phyloP scores from a whole-genome alignment of 2,888 invertebrate genomes.

The Acleris laterana region DNA sequence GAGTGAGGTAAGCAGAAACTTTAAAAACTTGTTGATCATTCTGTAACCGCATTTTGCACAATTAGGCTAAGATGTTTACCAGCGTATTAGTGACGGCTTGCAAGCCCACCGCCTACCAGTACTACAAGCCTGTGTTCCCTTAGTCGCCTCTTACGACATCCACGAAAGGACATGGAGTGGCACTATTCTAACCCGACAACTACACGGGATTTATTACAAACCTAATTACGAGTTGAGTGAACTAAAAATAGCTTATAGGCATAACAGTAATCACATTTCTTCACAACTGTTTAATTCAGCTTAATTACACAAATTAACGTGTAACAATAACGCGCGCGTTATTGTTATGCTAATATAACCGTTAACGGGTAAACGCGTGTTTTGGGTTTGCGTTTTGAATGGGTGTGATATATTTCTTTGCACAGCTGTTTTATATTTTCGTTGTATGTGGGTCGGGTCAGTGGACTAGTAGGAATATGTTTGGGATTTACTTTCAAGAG shows the following conservation, averaged over 20 bases:
- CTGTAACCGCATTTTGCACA: too few relatives aligned
- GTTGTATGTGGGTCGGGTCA: not conserved
- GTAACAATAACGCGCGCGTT: slow-evolving; percentile 11
- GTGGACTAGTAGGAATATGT: slow-evolving; percentile 1
- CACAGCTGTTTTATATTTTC: slow-evolving; percentile 5
- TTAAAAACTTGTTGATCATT: too few relatives aligned
- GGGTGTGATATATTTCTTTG: not conserved
- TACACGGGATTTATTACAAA: too few relatives aligned
- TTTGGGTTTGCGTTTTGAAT: not conserved
- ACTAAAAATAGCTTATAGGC: slow-evolving; percentile 4
- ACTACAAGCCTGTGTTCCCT: too few relatives aligned
- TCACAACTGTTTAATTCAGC: slow-evolving; percentile 15
- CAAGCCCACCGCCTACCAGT: too few relatives aligned
- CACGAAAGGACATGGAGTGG: too few relatives aligned
- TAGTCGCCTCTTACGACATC: too few relatives aligned
- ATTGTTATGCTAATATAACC: slow-evolving; percentile 20
- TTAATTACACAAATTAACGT: slow-evolving; percentile 23
- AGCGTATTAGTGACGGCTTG: too few relatives aligned
- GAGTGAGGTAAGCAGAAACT: too few relatives aligned
- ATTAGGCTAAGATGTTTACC: too few relatives aligned
- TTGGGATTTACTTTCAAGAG: too few relatives aligned
- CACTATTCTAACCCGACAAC: too few relatives aligned
- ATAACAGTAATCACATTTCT: slow-evolving; percentile 15
- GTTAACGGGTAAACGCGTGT: slow-evolving; percentile 1
- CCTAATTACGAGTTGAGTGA: not conserved